Percentiles rank a stretch among this genome's conserved stretches.
phyloP scores from a whole-genome alignment of 2,113 vertebrate genomes.

The Proteles cristata region DNA sequence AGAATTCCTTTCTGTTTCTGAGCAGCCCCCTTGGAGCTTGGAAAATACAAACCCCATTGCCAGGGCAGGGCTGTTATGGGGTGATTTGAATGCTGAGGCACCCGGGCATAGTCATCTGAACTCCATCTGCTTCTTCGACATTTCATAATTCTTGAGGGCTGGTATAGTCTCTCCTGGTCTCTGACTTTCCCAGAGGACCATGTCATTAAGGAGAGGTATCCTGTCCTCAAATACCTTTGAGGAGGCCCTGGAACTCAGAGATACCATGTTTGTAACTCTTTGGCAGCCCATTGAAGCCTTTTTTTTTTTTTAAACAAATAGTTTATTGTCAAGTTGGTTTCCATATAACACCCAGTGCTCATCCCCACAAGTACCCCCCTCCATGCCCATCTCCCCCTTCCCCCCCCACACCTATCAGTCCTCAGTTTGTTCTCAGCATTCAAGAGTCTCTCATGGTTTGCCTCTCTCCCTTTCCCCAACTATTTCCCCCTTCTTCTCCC shows the following conservation, averaged over 20 bases:
- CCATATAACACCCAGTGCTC: too few species aligned
- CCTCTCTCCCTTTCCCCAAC: too few species aligned
- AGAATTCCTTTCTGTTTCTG: neutral
- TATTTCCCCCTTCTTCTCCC: too few species aligned
- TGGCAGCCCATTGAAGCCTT: neutral
- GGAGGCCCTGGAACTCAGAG: neutral
- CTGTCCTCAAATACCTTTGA: neutral
- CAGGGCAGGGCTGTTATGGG: neutral
- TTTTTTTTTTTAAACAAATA: too few species aligned
- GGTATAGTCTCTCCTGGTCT: neutral
- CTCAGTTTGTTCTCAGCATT: too few species aligned
- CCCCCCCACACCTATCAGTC: too few species aligned
- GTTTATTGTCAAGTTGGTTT: too few species aligned
- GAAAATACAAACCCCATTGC: neutral
- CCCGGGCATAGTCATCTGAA: neutral
- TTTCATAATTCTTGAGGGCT: neutral
- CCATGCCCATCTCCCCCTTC: too few species aligned
- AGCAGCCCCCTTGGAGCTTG: neutral
- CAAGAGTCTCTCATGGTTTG: too few species aligned
- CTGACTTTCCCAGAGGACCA: neutral
- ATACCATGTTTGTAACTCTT: neutral
- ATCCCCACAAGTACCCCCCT: too few species aligned
- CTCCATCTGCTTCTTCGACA: neutral
- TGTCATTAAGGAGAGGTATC: neutral
- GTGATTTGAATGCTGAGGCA: neutral